Evolutionary conservation across 2,113 vertebrate species (phyloP), one percentile per base, ranked within the genome.

Genomic region (Probosciger aterrimus): DNA sequence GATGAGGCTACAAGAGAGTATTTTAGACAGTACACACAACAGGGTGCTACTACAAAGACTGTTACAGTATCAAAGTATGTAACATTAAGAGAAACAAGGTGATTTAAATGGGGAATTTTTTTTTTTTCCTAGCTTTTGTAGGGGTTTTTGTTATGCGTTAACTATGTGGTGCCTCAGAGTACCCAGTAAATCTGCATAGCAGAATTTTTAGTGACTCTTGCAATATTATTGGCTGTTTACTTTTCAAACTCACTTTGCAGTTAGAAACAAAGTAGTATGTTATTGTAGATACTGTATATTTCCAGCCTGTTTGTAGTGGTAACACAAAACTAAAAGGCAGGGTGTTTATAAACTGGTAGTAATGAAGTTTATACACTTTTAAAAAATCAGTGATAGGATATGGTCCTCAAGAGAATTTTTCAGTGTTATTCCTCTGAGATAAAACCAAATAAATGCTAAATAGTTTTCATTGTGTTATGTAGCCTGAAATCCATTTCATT

Each of bases 41-140:
- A 90, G 93, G 91, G 62, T 85, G 90, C 80, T 91, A 44, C 62
- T 95, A 64, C 82, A 95, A 95, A 95, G 70, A 13, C 74, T 43
- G 44, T 47, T 78, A 28, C 31, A 60, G 25, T 88, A 81, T 94
- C 88, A 88, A 92, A 93, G 68, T 63, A 82, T 82, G 57, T 47
- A 43, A 94, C 86, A 65, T 91, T 62, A 67, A 92, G 93, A 91
- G 31, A 49, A 96, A 55, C 37, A 91, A 89, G 65, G 73, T 78
- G 4, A 92, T 82, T 94, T 91, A 93, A 93, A 71, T 33, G 30
- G 6, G 28, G 9, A 14, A n/a, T n/a, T n/a, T 27, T 69, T 24
- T 31, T 25, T n/a, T 57, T 84, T 77, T 82, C 82, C 44, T 16
- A 50, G 14, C 25, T 86, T 5, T 3, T 30, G 41, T 68, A 59